A percentile compares a stretch with the other conserved stretches of the same genome.
Evolutionary conservation across 2,113 vertebrate genomes (phyloP).

Genomic region (Bubalus kerabau): DNA sequence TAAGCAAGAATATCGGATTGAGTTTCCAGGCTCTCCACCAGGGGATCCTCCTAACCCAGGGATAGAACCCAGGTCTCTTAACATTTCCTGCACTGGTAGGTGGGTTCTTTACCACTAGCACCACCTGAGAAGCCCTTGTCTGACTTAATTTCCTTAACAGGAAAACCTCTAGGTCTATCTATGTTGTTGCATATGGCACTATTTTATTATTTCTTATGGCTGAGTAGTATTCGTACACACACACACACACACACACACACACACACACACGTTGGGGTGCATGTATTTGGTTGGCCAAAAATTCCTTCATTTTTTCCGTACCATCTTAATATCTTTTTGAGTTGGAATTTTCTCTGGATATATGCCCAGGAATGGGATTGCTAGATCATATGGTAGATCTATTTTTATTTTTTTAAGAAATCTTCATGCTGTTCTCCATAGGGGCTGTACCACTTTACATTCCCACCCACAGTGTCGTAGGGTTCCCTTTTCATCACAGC

Average conservation of each 20-base stretch:
- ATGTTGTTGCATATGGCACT: not conserved
- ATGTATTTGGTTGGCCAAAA: not conserved
- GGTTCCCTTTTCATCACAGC: not conserved
- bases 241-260: not conserved
- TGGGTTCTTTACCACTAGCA: not conserved
- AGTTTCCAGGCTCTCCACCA: not conserved
- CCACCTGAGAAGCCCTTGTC: not conserved
- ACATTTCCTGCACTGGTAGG: not conserved
- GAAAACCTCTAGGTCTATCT: not conserved
- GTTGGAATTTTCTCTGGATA: not conserved
- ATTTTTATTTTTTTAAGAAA: not conserved
- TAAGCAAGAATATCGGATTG: not conserved
- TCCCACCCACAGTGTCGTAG: not conserved
- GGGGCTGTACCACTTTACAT: not conserved
- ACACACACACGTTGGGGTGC: not conserved
- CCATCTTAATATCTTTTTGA: not conserved
- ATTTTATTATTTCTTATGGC: not conserved
- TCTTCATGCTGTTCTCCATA: not conserved
- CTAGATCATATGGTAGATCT: not conserved
- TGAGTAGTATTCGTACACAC: not conserved
- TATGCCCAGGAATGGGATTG: not conserved
- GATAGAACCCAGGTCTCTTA: not conserved
- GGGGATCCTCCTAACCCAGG: not conserved
- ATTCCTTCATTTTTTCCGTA: not conserved
- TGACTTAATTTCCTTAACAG: not conserved